Evolutionary conservation across 1,140 invertebrate species (phyloP), one percentile per base, ranked within the genome.

Genomic region (Diploscapter pachys): DNA sequence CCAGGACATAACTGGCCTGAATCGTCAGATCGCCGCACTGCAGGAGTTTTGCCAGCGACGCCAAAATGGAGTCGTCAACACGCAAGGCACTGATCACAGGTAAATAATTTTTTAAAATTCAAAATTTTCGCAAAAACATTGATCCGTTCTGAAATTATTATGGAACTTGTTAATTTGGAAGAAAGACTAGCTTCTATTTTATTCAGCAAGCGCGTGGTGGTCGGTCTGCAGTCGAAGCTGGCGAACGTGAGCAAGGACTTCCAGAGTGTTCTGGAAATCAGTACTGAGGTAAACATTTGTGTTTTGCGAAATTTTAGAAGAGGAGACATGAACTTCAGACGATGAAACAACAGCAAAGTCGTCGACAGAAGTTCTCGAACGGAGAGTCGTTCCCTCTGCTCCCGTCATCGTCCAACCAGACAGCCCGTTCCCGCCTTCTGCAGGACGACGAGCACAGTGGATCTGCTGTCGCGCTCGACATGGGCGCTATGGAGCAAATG

Each of bases 171-270:
- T 31, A 31, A 31, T 31, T 31, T 31, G 31, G 31, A 31, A 31
- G 31, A 31, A 31, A 31, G 31, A 31, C 31, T 0, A 31, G 31
- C 31, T 31, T 31, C 48, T 31, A 63, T 13, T n/a, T 69, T 71
- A 51, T 71, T 65, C 90, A 96, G 95, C 62, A 95, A 93, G 57
- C 95, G 93, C 83, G 93, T 99, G 70, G 96, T 96, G 3, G 89
- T 97, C 78, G 91, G 93, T 5, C 87, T 97, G 66, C 95, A 99
- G 88, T 96, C 95, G 5, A 94, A 96, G 86, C 87, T 99, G 78
- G 96, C 95, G 49, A 91, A 91, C 77, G 97, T 99, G 92, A 96
- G 95, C 5, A 95, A 92, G 80, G 92, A 96, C 86, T 99, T 98
- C 84, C 96, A 98, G 88, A 92, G 92, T 87, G 92, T 95, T 62